These are phyloP conservation scores for Ips typographus DNA, from an alignment of 1,140 invertebrate species.

Conservation along the genomic window DNA sequence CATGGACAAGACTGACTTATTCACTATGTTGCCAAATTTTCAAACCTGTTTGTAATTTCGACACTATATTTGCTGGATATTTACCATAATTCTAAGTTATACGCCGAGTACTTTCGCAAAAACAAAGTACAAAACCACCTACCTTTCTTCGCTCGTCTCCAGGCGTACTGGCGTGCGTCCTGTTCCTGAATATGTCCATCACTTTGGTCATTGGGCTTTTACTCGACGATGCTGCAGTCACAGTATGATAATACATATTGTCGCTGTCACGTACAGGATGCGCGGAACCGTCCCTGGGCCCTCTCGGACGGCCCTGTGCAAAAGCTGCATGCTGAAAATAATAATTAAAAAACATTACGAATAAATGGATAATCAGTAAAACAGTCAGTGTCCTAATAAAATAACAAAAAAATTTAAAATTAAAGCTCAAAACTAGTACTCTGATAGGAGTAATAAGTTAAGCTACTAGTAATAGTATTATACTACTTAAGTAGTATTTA, in stretches of 20 bases:
- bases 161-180: constrained; percentile 70
- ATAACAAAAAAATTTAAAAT: too few relatives aligned
- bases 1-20: too few relatives aligned
- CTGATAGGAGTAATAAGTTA: too few relatives aligned
- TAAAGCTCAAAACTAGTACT: too few relatives aligned
- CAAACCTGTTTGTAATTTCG: too few relatives aligned
- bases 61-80: background rate
- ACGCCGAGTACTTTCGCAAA: background rate
- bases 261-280: constrained; percentile 64
- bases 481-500: too few relatives aligned
- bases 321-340: constrained; percentile 53
- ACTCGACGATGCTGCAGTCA: constrained; percentile 59
- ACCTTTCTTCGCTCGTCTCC: constrained; percentile 75
- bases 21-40: too few relatives aligned
- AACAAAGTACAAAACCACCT: constrained; percentile 51
- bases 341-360: too few relatives aligned
- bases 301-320: constrained; percentile 49
- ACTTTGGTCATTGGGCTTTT: constrained; percentile 82
- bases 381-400: too few relatives aligned
- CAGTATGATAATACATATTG: constrained; percentile 67
- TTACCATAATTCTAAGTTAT: background rate
- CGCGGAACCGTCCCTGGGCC: constrained; percentile 63
- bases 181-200: constrained; percentile 84
- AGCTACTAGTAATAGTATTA: too few relatives aligned
- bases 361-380: too few relatives aligned